These are phyloP conservation scores for Dysmachus trigonus DNA, from an alignment of 2,888 invertebrate species.

Conservation along the genomic window DNA sequence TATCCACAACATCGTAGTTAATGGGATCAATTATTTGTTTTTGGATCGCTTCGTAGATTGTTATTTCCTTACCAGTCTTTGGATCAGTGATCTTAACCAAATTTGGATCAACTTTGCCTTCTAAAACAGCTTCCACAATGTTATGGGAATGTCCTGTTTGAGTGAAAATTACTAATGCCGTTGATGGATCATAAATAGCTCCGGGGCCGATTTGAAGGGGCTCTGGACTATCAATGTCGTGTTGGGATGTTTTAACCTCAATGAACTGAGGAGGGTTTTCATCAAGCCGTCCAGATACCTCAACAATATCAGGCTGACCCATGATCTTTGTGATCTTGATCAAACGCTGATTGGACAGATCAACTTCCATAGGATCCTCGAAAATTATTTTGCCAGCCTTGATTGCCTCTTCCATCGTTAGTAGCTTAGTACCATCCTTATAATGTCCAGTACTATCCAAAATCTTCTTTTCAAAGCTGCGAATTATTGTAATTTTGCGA, in stretches of 20 bases:
- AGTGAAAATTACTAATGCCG: conserved; percentile 77
- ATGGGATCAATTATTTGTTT: conserved; percentile 78
- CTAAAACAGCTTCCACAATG: conserved; percentile 78
- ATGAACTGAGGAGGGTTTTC: conserved; percentile 65
- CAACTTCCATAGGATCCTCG: conserved; percentile 66
- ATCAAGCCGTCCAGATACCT: conserved; percentile 70
- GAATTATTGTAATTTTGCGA: conserved; percentile 73
- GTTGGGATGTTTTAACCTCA: conserved; percentile 66
- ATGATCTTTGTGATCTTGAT: conserved; percentile 78
- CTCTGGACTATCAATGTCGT: conserved; percentile 67
- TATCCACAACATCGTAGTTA: conserved; percentile 75
- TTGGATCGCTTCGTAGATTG: conserved; percentile 78
- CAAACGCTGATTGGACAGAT: conserved; percentile 68
- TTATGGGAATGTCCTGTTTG: conserved; percentile 76
- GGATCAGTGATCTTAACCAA: conserved; percentile 78
- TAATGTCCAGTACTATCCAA: conserved; percentile 84
- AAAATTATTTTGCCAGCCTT: conserved; percentile 72
- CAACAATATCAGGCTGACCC: conserved; percentile 77
- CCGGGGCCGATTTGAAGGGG: conserved; percentile 78
- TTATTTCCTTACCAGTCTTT: conserved; percentile 71
- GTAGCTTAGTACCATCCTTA: conserved; percentile 66
- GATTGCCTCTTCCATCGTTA: conserved; percentile 79
- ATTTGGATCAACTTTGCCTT: conserved; percentile 75
- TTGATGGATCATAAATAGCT: conserved; percentile 80
- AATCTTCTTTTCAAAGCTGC: conserved; percentile 81